phyloP scores from a whole-genome alignment of 2,797 vertebrate genomes.

The Cyclura pinguis region DNA sequence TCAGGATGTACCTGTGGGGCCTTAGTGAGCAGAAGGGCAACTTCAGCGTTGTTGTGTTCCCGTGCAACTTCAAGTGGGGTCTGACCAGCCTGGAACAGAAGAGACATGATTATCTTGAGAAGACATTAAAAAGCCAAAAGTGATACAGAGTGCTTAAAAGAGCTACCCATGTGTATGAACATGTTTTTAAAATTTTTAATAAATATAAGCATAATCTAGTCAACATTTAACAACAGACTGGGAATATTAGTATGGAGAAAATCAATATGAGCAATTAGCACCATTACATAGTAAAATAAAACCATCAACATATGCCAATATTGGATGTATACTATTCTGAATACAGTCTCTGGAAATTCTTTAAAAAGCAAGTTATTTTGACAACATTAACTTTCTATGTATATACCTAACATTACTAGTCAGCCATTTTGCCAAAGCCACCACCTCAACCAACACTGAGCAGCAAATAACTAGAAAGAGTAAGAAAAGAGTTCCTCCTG shows the following conservation, averaged over 20 bases:
- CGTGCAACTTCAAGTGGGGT: slow-evolving; percentile 92
- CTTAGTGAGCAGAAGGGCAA: slow-evolving; percentile 94
- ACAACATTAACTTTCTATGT: background rate
- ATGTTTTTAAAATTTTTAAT: too few relatives aligned
- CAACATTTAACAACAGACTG: too few relatives aligned
- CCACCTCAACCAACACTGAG: slow-evolving; percentile 8
- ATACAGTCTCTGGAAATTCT: too few relatives aligned
- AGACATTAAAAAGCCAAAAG: slow-evolving; percentile 6
- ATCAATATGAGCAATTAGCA: too few relatives aligned
- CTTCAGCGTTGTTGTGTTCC: slow-evolving; percentile 91
- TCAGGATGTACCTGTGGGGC: slow-evolving; percentile 88
- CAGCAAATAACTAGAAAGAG: background rate
- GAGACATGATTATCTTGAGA: slow-evolving; percentile 22
- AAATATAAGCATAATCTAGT: too few relatives aligned
- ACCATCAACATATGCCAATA: too few relatives aligned
- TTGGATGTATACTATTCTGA: too few relatives aligned
- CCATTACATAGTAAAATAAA: too few relatives aligned
- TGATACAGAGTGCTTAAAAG: background rate
- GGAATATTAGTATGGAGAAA: too few relatives aligned
- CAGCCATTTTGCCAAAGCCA: slow-evolving; percentile 7
- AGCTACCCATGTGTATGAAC: background rate
- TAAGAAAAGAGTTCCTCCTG: background rate
- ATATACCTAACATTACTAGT: background rate
- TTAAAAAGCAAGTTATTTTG: too few relatives aligned
- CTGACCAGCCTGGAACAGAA: slow-evolving; percentile 85